A percentile compares a stretch with the other conserved stretches of the same genome.
These are phyloP conservation scores for Sicus ferrugineus DNA, from an alignment of 2,888 invertebrate genomes.

Conservation along the genomic window DNA sequence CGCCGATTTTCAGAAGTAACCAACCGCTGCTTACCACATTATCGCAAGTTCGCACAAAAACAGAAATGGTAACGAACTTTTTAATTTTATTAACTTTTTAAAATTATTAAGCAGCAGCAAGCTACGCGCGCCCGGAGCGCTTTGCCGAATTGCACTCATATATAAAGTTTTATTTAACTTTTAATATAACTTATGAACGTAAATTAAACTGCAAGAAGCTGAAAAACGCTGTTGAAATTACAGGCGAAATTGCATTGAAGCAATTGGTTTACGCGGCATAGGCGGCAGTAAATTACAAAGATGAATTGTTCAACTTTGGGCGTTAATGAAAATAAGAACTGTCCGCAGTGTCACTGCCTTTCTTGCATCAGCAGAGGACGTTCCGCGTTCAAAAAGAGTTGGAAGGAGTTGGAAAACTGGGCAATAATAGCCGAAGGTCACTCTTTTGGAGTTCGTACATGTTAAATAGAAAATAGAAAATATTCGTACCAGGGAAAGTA, in stretches of 20 bases:
- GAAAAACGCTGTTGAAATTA: background rate
- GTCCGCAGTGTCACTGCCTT: background rate
- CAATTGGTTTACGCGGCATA: background rate
- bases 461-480: too few relatives aligned
- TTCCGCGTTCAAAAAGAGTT: conserved; percentile 41
- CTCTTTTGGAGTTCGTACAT: too few relatives aligned
- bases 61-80: background rate
- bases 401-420: conserved; percentile 39
- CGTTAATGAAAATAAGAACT: background rate
- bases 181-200: conserved; percentile 46
- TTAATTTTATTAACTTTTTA: too few relatives aligned
- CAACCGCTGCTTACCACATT: background rate
- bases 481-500: too few relatives aligned
- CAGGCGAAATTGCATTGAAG: background rate
- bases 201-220: conserved; percentile 46
- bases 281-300: conserved; percentile 14
- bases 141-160: conserved; percentile 37
- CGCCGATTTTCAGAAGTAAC: too few relatives aligned
- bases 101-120: conserved; percentile 12
- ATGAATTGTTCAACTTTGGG: conserved; percentile 23
- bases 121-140: background rate
- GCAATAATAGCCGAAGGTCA: conserved; percentile 43
- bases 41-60: background rate
- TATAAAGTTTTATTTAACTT: conserved; percentile 44
- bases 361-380: conserved; percentile 34